phyloP scores from a whole-genome alignment of 2,888 invertebrate genomes.

The Lampropteryx suffumata region DNA sequence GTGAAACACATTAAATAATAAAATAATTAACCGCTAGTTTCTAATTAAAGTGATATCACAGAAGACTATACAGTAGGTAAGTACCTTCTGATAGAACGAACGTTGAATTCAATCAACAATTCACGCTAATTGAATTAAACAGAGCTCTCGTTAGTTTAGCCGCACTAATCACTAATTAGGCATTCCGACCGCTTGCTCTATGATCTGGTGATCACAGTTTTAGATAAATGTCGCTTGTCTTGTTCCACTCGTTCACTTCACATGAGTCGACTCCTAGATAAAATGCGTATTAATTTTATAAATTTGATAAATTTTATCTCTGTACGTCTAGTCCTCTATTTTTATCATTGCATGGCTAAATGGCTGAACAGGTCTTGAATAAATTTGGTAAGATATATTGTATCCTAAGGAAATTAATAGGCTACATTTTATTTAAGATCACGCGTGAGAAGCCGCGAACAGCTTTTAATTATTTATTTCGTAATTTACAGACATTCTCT shows the following conservation, averaged over 20 bases:
- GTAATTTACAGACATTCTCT: too few relatives aligned
- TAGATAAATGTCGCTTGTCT: slow-evolving; percentile 8
- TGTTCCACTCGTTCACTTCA: slow-evolving; percentile 2
- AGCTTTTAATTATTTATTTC: too few relatives aligned
- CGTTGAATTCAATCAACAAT: slow-evolving; percentile 31
- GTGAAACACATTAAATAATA: slow-evolving; percentile 31
- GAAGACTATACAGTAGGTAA: slow-evolving; percentile 4
- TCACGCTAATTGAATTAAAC: slow-evolving; percentile 27
- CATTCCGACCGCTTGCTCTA: slow-evolving; percentile 20
- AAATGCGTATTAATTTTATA: too few relatives aligned
- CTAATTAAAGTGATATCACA: slow-evolving; percentile 23
- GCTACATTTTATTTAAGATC: too few relatives aligned
- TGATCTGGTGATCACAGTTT: slow-evolving; percentile 15
- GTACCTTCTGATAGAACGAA: slow-evolving; percentile 12
- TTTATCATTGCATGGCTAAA: too few relatives aligned
- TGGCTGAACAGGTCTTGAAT: too few relatives aligned
- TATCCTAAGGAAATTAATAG: too few relatives aligned
- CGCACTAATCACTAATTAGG: slow-evolving; percentile 28
- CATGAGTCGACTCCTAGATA: slow-evolving; percentile 1
- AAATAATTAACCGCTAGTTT: slow-evolving; percentile 17
- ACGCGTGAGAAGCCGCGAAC: too few relatives aligned
- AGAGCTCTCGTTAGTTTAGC: slow-evolving; percentile 26
- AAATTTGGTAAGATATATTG: too few relatives aligned
- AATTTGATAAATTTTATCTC: too few relatives aligned
- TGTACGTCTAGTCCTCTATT: too few relatives aligned